Base-by-base conservation (phyloP, 1,140 invertebrate genomes). In the Drosophila biarmipes region DNA sequence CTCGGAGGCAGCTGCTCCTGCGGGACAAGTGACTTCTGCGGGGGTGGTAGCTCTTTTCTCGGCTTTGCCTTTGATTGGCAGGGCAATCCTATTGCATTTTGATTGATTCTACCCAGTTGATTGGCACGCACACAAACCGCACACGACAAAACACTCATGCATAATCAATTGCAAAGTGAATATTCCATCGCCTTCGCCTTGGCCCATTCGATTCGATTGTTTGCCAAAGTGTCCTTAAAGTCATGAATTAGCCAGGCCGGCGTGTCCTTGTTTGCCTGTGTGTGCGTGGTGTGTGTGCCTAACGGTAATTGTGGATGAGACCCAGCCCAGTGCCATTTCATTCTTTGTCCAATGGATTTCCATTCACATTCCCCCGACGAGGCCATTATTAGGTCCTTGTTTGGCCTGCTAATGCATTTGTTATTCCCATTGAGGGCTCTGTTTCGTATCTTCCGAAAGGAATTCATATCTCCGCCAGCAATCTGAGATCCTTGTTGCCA, bases 31-130 rank as follows among this genome's bases (percentile, higher is more conserved):
- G 63, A 69, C 53, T 61, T 59, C 45, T 66, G 38, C 51, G 24
- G 12, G 37, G 24, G 10, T 24, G 51, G 24, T 19, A 35, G 48
- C 49, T 40, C 48, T 57, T 45, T 51, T 40, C 51, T 19, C 42
- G 59, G 49, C 46, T 55, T 45, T 73, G 7, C 31, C 52, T 46
- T 40, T 81, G 57, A 78, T 82, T 81, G 73, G 61, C 64, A 87
- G 71, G 67, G 61, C 64, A 87, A 81, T 85, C 59, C 71, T 72
- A 87, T 86, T 86, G 78, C 82, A 68, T 75, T 86, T 86, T 87
- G 81, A 86, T 86, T 86, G 81, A 87, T 75, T 86, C 82, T 49
- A 46, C 63, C 45, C 46, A 72, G 64, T 75, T 87, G 82, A 81
- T 86, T 86, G 82, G 43, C 73, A 56, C 54, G 34, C 67, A 59